Conservation (phyloP, 2,888 invertebrate genomes). For the Diarsia brunnea region DNA sequence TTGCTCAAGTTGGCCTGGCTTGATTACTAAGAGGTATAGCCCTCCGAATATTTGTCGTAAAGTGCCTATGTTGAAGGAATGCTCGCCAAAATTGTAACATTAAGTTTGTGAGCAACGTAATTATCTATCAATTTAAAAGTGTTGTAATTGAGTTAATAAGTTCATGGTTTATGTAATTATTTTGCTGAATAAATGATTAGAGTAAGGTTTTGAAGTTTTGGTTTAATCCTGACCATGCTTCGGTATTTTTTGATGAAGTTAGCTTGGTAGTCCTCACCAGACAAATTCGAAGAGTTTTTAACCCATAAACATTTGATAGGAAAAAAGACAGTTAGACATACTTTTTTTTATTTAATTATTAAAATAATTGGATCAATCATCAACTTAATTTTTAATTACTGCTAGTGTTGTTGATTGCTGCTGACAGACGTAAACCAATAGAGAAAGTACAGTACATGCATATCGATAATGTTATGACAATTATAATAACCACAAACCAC, state of each 20-base stretch:
- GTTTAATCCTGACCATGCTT: neutral
- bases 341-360: too few species aligned
- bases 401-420: neutral
- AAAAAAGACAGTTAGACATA: too few species aligned
- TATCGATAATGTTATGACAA: conserved; percentile 1
- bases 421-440: neutral
- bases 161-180: conserved; percentile 21
- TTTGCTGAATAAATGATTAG: conserved; percentile 31
- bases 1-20: conserved; percentile 82
- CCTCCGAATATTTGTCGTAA: conserved; percentile 73
- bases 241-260: neutral
- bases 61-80: conserved; percentile 48
- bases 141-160: conserved; percentile 47
- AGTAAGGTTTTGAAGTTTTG: neutral
- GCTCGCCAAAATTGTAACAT: conserved; percentile 34
- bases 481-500: conserved; percentile 25
- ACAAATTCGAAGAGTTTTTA: too few species aligned
- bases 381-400: neutral
- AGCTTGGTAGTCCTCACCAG: too few species aligned
- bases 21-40: conserved; percentile 76
- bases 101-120: conserved; percentile 25
- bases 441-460: neutral
- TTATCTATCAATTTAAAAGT: conserved; percentile 58
- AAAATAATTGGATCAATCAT: neutral
- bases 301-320: too few species aligned